Conservation (phyloP, 2,888 invertebrate genomes). For the Cremastinae sp. region DNA sequence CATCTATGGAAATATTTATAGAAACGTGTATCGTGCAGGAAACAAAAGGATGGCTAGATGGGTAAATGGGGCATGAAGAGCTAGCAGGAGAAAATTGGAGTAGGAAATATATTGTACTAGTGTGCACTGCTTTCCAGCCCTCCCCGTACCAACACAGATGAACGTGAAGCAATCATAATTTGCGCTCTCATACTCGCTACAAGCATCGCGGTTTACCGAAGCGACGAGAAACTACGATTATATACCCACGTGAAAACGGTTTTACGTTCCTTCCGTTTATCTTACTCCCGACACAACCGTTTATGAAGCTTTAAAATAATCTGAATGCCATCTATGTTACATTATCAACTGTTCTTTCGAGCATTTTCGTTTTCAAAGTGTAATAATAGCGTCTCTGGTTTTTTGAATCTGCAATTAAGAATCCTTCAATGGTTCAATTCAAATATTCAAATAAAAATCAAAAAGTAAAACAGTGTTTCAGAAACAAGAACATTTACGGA, state of each 20-base stretch:
- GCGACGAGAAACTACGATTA: slow-evolving; percentile 23
- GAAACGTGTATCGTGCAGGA: neutral
- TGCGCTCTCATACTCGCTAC: slow-evolving; percentile 25
- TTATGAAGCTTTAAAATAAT: neutral
- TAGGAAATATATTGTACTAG: slow-evolving; percentile 9
- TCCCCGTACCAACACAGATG: neutral
- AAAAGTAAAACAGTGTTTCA: no score
- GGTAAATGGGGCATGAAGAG: slow-evolving; percentile 30
- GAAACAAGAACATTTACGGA: no score
- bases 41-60: slow-evolving; percentile 9
- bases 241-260: slow-evolving; percentile 20
- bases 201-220: slow-evolving; percentile 31
- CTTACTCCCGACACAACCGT: slow-evolving; percentile 1
- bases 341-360: neutral
- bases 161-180: slow-evolving; percentile 40
- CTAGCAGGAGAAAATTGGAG: slow-evolving; percentile 27
- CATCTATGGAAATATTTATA: neutral
- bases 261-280: slow-evolving; percentile 10
- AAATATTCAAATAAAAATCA: no score
- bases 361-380: no score
- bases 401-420: no score
- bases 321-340: neutral
- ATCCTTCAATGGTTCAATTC: no score
- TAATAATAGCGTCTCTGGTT: no score
- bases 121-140: slow-evolving; percentile 2